Evolutionary conservation across 2,888 invertebrate genomes (phyloP), one percentile per base, ranked within the genome.

Genomic region (Meliscaeva auricollis): DNA sequence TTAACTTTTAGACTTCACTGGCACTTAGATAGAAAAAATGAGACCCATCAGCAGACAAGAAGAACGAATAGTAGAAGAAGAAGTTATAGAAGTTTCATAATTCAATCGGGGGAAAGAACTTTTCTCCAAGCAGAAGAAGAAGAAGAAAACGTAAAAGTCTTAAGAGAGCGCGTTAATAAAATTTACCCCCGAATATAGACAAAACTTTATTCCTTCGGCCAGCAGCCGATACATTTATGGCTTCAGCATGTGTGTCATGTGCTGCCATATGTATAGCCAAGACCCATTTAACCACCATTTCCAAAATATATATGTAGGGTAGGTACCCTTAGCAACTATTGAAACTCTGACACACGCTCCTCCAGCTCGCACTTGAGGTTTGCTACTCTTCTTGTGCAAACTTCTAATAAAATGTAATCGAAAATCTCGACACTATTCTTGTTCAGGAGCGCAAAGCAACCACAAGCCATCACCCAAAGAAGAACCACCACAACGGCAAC

Each of bases 371-470:
- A 75, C 30, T 38, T 46, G 66, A 72, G 68, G 66, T 64, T 35
- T 64, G 30, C 13, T 38, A 38, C 11, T 11, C 17, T 46, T 60
- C 32, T 50, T 78, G 58, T 44, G 79, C 70, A 79, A 80, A 80
- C 80, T 81, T 85, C 56, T 77, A 73, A 81, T 77, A 77, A 76
- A 58, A 69, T 85, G 68, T 81, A 81, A 85, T 85, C 76, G 77
- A 81, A 85, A 85, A 85, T 85, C 77, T 85, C 76, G 15, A 77
- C 85, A 85, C 50, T 17, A 26, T 9, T 44, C 20, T 66, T 50
- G 84, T 72, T 66, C n/a, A 58, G 35, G n/a, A 56, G 73, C 50
- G 73, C 50, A 41, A 54, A 56, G 44, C 35, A 66, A 48, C 72
- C 72, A 79, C 48, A 72, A 38, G 30, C 72, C 20, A 46, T 50